A percentile compares a stretch with the other conserved stretches of the same genome.
These are phyloP conservation scores for Nasonia oneida DNA, from an alignment of 2,888 invertebrate genomes.

Conservation along the genomic window DNA sequence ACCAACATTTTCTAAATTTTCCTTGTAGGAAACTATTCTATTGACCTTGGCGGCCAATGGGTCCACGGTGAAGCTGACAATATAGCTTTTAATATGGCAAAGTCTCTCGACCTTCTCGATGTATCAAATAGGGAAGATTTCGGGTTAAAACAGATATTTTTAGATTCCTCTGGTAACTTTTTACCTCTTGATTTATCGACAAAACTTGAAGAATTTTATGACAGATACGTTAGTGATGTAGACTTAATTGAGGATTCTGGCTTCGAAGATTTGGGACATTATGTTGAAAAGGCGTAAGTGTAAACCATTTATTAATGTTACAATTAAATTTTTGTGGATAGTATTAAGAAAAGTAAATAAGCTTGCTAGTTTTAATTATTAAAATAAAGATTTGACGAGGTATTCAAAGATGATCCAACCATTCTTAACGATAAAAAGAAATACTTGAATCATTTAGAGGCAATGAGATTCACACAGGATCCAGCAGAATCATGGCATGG, in stretches of 20 bases:
- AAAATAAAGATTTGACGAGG: slow-evolving; percentile 60
- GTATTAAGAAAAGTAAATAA: neutral
- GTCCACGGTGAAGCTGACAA: slow-evolving; percentile 70
- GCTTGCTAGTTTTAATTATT: neutral
- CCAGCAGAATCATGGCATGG: slow-evolving; percentile 61
- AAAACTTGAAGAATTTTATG: neutral
- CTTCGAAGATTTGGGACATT: neutral
- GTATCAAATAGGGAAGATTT: neutral
- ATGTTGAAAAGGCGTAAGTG: slow-evolving; percentile 21
- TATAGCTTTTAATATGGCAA: slow-evolving; percentile 68
- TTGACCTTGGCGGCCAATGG: slow-evolving; percentile 73
- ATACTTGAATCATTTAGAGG: slow-evolving; percentile 60
- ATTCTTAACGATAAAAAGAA: slow-evolving; percentile 58
- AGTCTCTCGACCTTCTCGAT: slow-evolving; percentile 66
- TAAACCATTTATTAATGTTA: neutral
- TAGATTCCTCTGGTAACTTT: slow-evolving; percentile 21
- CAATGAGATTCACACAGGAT: slow-evolving; percentile 52
- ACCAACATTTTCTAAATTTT: neutral
- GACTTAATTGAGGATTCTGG: neutral
- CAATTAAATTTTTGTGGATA: neutral
- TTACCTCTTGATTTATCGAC: neutral
- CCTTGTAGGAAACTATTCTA: slow-evolving; percentile 64
- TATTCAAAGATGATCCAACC: slow-evolving; percentile 63
- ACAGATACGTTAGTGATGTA: neutral
- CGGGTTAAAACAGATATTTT: neutral